These are phyloP conservation scores for Hydrozoanthus tunicans DNA, from an alignment of 64 coral and sea anemone species.

Conservation along the genomic window DNA sequence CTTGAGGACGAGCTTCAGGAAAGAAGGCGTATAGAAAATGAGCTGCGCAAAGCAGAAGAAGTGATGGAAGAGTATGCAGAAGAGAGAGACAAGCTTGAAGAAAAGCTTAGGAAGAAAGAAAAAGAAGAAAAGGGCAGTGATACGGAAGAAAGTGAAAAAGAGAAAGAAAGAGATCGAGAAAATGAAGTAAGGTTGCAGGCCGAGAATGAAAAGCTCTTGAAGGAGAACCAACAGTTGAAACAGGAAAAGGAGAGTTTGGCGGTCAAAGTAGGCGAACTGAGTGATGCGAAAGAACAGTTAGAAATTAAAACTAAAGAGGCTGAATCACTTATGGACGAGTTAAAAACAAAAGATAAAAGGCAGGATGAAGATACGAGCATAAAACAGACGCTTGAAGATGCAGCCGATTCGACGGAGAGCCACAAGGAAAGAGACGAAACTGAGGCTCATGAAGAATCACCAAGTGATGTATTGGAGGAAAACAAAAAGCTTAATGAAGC, in stretches of 20 bases:
- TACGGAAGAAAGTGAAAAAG: conserved; percentile 15
- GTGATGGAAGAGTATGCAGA: conserved; percentile 76
- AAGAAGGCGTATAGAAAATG: conserved; percentile 69
- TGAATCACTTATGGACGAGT: background rate
- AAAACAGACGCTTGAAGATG: background rate
- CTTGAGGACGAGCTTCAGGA: conserved; percentile 86
- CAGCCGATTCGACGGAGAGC: background rate
- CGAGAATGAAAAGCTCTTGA: conserved; percentile 46
- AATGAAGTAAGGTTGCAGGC: conserved; percentile 20
- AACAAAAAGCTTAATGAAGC: conserved; percentile 62
- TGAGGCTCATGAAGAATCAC: conserved; percentile 31
- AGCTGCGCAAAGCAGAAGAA: conserved; percentile 76
- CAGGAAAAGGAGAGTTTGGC: conserved; percentile 21
- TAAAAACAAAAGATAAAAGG: background rate
- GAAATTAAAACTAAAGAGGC: conserved; percentile 38
- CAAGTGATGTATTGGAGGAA: conserved; percentile 45
- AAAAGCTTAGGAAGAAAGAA: conserved; percentile 44
- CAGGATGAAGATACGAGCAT: background rate
- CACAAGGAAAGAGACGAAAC: conserved; percentile 6
- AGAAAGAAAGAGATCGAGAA: background rate
- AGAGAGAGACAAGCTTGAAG: conserved; percentile 73
- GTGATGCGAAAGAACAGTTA: conserved; percentile 38
- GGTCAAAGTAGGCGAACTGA: conserved; percentile 35
- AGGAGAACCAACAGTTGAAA: conserved; percentile 69
- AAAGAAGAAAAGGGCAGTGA: background rate